A percentile compares a stretch with the other conserved stretches of the same genome.
Evolutionary conservation across 37 sponge, comb jelly and placozoan species (phyloP).

Genomic region (Amphimedon queenslandica): DNA sequence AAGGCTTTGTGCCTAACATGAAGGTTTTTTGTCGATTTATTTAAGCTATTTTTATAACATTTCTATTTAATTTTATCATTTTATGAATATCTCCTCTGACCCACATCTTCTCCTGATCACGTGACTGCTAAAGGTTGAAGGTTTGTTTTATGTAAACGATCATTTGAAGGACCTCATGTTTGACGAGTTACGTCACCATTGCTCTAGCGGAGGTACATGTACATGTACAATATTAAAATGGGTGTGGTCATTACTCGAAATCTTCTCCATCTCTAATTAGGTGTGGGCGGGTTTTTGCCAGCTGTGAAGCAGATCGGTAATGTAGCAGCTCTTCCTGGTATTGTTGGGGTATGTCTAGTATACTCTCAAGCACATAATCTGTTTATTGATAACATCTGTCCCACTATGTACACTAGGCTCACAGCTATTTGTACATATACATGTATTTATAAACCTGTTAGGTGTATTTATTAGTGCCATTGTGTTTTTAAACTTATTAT

Average conservation of each 20-base stretch:
- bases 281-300: conserved; percentile 97
- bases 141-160: conserved; percentile 92
- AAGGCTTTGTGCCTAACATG: conserved; percentile 99
- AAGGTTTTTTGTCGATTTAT: no score
- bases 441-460: no score
- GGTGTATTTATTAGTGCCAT: not conserved
- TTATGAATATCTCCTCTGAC: not conserved
- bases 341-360: conserved; percentile 83
- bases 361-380: no score
- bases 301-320: conserved; percentile 98
- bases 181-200: conserved; percentile 89
- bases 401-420: no score
- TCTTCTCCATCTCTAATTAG: no score
- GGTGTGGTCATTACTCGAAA: not conserved
- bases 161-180: conserved; percentile 86
- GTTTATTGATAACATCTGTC: no score
- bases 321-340: conserved; percentile 96
- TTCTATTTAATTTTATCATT: not conserved
- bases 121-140: conserved; percentile 96
- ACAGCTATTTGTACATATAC: no score
- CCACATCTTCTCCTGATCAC: not conserved
- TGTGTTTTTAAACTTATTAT: not conserved
- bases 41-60: not conserved
- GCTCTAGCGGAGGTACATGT: conserved; percentile 53
- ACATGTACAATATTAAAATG: not conserved